These are phyloP conservation scores for Mnemiopsis leidyi DNA, from an alignment of 37 sponge, comb jelly and placozoan genomes.

Conservation along the genomic window DNA sequence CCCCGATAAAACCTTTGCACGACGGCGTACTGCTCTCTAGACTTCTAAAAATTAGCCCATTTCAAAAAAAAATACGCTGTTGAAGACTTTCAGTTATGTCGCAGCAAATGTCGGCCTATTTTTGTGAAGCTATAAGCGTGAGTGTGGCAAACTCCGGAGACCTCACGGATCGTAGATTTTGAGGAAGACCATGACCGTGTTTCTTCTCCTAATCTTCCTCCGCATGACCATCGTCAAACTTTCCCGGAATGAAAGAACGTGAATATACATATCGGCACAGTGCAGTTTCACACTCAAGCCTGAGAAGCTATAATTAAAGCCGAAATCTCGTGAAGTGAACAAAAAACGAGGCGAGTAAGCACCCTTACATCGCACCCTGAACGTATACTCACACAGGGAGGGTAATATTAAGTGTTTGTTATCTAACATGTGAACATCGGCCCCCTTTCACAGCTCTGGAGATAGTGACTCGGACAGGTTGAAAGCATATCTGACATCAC, in stretches of 20 bases:
- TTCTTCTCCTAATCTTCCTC: too few relatives aligned
- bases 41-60: background rate
- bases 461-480: conserved; percentile 18
- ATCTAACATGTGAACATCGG: background rate
- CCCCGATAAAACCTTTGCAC: background rate
- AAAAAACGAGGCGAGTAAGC: too few relatives aligned
- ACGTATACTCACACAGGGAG: background rate
- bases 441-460: background rate
- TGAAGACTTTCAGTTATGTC: too few relatives aligned
- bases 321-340: too few relatives aligned
- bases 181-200: background rate
- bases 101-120: background rate
- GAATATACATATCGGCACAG: background rate
- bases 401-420: background rate
- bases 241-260: background rate
- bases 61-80: background rate
- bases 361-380: too few relatives aligned
- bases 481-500: conserved; percentile 45
- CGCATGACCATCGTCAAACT: background rate
- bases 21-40: background rate
- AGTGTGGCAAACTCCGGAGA: background rate
- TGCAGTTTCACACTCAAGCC: background rate
- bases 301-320: background rate
- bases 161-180: background rate
- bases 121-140: background rate